These are phyloP conservation scores for Lasioglossum marginatum DNA, from an alignment of 2,888 invertebrate species.

Conservation along the genomic window DNA sequence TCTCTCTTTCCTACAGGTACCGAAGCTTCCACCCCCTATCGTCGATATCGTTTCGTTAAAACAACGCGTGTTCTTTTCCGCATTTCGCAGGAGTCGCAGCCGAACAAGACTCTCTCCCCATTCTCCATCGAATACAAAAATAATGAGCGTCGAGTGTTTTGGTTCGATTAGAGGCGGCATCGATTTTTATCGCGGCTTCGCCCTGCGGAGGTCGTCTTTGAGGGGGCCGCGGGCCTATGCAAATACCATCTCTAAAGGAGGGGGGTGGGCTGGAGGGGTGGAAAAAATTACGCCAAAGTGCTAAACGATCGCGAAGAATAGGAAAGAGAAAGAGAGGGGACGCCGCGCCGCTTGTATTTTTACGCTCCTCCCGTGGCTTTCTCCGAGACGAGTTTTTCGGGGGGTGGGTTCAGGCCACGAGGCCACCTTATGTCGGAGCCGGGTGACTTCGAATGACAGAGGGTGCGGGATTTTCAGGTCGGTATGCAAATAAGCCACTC, in stretches of 20 bases:
- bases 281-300: conserved; percentile 84
- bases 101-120: neutral
- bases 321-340: conserved; percentile 62
- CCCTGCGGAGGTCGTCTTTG: conserved; percentile 50
- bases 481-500: conserved; percentile 83
- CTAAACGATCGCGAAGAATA: conserved; percentile 82
- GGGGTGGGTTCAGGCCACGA: conserved; percentile 49
- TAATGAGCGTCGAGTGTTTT: conserved; percentile 79
- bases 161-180: conserved; percentile 79
- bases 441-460: conserved; percentile 81
- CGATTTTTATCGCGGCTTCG: conserved; percentile 74
- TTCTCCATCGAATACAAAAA: conserved; percentile 69
- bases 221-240: conserved; percentile 77
- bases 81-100: neutral
- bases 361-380: conserved; percentile 45
- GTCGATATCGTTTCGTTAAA: neutral
- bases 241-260: conserved; percentile 73
- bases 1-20: neutral
- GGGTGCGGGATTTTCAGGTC: conserved; percentile 80
- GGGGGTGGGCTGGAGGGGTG: conserved; percentile 56
- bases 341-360: conserved; percentile 53
- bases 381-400: neutral
- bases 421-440: conserved; percentile 83
- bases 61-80: neutral
- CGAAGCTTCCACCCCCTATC: neutral